Percentiles rank a stretch among this genome's conserved stretches.
Evolutionary conservation across 35 echinoderm and acorn worm species (phyloP).

Genomic region (Apostichopus japonicus): DNA sequence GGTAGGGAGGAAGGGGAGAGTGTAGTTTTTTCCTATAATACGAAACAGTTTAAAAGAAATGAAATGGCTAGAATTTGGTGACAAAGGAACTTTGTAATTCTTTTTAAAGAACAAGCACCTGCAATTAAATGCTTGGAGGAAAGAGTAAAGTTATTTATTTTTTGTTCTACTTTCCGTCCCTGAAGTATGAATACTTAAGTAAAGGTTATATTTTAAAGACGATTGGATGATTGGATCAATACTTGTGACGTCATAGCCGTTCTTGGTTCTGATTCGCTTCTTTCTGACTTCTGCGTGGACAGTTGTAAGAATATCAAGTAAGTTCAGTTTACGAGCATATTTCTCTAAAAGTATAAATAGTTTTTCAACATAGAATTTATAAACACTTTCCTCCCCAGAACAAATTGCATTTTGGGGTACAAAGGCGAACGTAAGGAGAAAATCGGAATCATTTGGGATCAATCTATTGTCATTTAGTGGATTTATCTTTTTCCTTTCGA

Average conservation of each 20-base stretch:
- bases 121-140: too few relatives aligned
- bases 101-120: too few relatives aligned
- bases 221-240: conserved; percentile 77
- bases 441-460: conserved; percentile 86
- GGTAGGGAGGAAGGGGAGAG: too few relatives aligned
- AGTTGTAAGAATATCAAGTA: conserved; percentile 79
- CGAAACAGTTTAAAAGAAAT: too few relatives aligned
- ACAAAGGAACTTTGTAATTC: too few relatives aligned
- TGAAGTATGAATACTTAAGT: conserved; percentile 67
- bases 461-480: conserved; percentile 26
- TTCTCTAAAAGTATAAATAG: conserved; percentile 79
- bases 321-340: conserved; percentile 80
- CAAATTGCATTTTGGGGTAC: conserved; percentile 59
- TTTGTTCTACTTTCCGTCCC: conserved; percentile 26
- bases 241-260: conserved; percentile 32
- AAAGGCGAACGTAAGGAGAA: conserved; percentile 78
- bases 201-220: conserved; percentile 83
- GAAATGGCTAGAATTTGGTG: too few relatives aligned
- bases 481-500: not conserved
- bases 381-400: conserved; percentile 54
- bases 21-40: too few relatives aligned
- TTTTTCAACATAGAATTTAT: conserved; percentile 70
- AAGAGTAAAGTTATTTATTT: not conserved
- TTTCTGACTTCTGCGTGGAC: conserved; percentile 77
- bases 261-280: conserved; percentile 40